Percentiles rank a stretch among this genome's conserved stretches.
Evolutionary conservation across 2,888 invertebrate genomes (phyloP).

Genomic region (Magallana nippona): DNA sequence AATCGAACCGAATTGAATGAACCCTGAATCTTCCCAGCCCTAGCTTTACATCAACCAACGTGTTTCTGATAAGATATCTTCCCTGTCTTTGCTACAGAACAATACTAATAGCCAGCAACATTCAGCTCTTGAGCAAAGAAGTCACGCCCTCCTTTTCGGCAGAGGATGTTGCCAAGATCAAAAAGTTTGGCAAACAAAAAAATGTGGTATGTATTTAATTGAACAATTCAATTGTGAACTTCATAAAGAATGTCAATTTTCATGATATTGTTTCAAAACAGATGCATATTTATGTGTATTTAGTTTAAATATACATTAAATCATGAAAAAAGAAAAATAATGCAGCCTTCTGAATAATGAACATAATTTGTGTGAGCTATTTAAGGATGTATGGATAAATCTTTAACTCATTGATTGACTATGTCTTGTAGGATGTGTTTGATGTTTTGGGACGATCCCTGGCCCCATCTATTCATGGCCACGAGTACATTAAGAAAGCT

Average conservation of each 20-base stretch:
- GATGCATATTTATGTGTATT: too few species aligned
- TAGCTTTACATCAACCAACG: background rate
- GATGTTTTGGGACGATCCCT: slow-evolving; percentile 93
- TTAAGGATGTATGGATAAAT: too few species aligned
- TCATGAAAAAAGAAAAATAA: too few species aligned
- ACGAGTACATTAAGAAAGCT: slow-evolving; percentile 97
- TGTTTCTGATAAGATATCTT: background rate
- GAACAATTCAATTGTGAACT: background rate
- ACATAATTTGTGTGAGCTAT: too few species aligned
- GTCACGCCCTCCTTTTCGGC: slow-evolving; percentile 86
- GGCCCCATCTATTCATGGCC: slow-evolving; percentile 98
- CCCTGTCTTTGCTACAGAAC: slow-evolving; percentile 84
- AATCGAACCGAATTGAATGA: too few species aligned
- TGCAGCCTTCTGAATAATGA: too few species aligned
- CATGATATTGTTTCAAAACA: background rate
- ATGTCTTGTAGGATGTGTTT: slow-evolving; percentile 86
- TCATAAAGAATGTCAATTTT: too few species aligned
- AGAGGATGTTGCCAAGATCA: slow-evolving; percentile 94
- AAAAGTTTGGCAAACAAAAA: slow-evolving; percentile 84
- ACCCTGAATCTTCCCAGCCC: too few species aligned
- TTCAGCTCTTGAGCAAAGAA: slow-evolving; percentile 94
- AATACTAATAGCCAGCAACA: slow-evolving; percentile 94
- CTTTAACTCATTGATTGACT: background rate
- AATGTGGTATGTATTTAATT: slow-evolving; percentile 62
- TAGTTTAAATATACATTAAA: too few species aligned